phyloP scores from a whole-genome alignment of 2,888 invertebrate genomes.

The Brachyptera risi region DNA sequence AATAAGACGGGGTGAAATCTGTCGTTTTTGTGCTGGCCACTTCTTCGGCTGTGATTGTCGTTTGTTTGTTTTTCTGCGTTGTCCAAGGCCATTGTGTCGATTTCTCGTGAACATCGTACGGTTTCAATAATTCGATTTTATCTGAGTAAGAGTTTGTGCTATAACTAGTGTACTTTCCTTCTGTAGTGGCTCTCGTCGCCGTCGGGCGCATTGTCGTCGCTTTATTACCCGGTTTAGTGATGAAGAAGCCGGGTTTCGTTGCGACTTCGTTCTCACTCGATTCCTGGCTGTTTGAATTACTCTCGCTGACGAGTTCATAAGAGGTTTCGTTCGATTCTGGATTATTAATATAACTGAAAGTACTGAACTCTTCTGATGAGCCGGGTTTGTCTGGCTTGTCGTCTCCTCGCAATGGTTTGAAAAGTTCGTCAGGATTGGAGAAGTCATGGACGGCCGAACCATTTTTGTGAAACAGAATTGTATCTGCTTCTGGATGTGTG shows the following conservation, averaged over 20 bases:
- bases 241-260: constrained; percentile 15
- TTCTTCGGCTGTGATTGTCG: background rate
- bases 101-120: background rate
- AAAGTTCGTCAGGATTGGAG: constrained; percentile 45
- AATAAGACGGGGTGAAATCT: constrained; percentile 24
- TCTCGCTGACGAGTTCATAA: constrained; percentile 25
- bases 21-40: background rate
- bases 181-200: constrained; percentile 22
- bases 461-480: constrained; percentile 56
- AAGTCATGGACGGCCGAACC: constrained; percentile 53
- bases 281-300: constrained; percentile 25
- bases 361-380: constrained; percentile 30
- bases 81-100: constrained; percentile 1
- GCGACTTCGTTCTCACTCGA: background rate
- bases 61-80: background rate
- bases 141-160: constrained; percentile 16
- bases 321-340: constrained; percentile 25
- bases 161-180: constrained; percentile 11
- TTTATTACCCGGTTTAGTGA: constrained; percentile 30
- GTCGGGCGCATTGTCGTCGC: constrained; percentile 29
- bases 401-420: constrained; percentile 15
- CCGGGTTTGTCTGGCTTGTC: background rate
- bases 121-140: constrained; percentile 3
- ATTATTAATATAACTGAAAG: constrained; percentile 31
- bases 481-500: constrained; percentile 50